Evolutionary conservation across 1,140 invertebrate species (phyloP), one percentile per base, ranked within the genome.

Genomic region (Cryptotermes secundus): DNA sequence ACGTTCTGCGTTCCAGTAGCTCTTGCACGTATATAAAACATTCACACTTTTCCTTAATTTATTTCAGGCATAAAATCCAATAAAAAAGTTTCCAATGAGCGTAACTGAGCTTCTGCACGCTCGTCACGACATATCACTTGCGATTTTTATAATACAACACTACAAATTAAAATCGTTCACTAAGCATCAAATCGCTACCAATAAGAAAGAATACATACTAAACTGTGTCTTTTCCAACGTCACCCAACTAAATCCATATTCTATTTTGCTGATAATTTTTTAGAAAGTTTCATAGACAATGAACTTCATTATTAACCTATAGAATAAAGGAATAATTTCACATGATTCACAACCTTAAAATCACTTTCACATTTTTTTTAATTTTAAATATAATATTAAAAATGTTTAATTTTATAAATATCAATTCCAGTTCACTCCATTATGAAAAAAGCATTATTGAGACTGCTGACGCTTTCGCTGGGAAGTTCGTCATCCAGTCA

Each of bases 401-500:
- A 72, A n/a, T 72, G 26, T 72, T 31, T n/a, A 72, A 72, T 31
- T 14, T 31, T 72, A 72, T 72, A 31, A 72, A 72, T 12, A 31
- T 31, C 6, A 0, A 22, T 49, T 19, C 45, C 45, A 49, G 12
- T 72, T 72, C 59, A 31, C 14, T 14, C n/a, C 59, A 72, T 6
- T 26, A 72, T 26, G 59, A n/a, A 49, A n/a, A 31, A 1, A 31
- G 59, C 59, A n/a, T 16, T 72, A 72, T 6, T 31, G 59, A 16
- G 59, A 72, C 4, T 72, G 59, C 26, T 14, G 59, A 2, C 10
- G 31, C 1, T 72, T 6, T 10, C 59, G 26, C 14, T 31, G 59
- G 26, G 3, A n/a, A 72, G n/a, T 53, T 10, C 38, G 81, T 82
- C 81, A 82, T 82, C 81, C 81, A 3, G 81, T 38, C 42, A 82